Evolutionary conservation across 2,888 invertebrate species (phyloP), one percentile per base, ranked within the genome.

Genomic region (Frankliniella fusca): DNA sequence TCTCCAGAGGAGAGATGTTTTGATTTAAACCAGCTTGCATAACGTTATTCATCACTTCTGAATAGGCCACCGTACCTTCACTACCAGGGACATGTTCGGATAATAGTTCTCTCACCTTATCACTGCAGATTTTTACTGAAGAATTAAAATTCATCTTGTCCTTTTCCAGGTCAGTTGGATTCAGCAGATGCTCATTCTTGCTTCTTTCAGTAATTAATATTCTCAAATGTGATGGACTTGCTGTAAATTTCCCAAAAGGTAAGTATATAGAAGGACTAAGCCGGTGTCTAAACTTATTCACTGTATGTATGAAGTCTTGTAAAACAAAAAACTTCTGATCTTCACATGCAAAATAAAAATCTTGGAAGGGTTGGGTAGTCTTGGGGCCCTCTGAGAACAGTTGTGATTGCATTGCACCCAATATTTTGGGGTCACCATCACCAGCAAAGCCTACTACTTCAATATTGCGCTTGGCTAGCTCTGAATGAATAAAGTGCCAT

Each of bases 101-200:
- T 3, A 65, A n/a, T n/a, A 15, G 2, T 0, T n/a, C n/a, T 5
- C n/a, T 20, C 2, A n/a, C 15, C 9, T 23, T 65, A 20, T 20
- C 23, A 2, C 20, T 20, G 9, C 65, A 65, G 9, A 65, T 65
- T 65, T 7, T 65, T 9, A 20, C 3, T 10, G 65, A 65, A 3
- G 65, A 15, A 23, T 65, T 65, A n/a, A 65, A 65, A 65, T 65
- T 65, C 65, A 65, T 65, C 9, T 65, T 65, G n/a, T 65, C 65
- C n/a, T 65, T 65, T 10, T 65, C 20, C 2, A 65, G 9, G 9
- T 65, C 65, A 65, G 15, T n/a, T 1, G 1, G 1, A n/a, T 2
- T 65, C 23, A 65, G 10, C 3, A 20, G n/a, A 65, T 65, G 65
- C 9, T 1, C 9, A 2, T 7, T 23, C 9, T 54, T 54, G 54